Evolutionary conservation across 2,888 invertebrate genomes (phyloP), one percentile per base, ranked within the genome.

Genomic region (Melanostoma scalare): DNA sequence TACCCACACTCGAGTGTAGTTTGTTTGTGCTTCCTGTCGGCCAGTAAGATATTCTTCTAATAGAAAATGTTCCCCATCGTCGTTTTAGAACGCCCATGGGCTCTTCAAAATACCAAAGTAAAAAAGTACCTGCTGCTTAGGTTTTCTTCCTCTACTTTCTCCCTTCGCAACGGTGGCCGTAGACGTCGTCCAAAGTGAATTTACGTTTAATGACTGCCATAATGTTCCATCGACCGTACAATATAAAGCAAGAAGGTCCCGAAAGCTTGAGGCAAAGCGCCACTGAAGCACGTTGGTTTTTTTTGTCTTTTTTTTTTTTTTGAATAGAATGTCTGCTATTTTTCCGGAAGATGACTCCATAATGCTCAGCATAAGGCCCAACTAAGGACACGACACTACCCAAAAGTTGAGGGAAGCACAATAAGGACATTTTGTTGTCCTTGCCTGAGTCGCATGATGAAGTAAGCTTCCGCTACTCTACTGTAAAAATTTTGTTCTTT

Each of bases 141-240:
- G 56, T 42, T 6, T 8, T 53, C 38, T 58, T 55, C 10, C 44
- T 52, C 36, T 38, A 10, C 33, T 48, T 46, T 35, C 67, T 63
- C 36, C 50, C 48, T 56, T 6, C n/a, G n/a, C n/a, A n/a, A n/a
- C n/a, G n/a, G n/a, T n/a, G n/a, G n/a, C n/a, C n/a, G n/a, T n/a
- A n/a, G 50, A 44, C 38, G 53, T 78, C 63, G 35, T 69, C 60
- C 61, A 67, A 71, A 79, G 71, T 67, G 84, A 84, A 79, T 78
- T 84, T 84, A 79, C 67, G 78, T 79, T 75, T 84, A 84, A 84
- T 79, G 84, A 84, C 69, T 61, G 20, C 79, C 75, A 78, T 82
- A 84, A 79, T 79, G 74, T 75, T 84, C 84, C 69, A 84, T 79
- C 69, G 79, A 79, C 84, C 79, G 79, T 79, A 71, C 84, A 78